Percentiles rank a stretch among this genome's conserved stretches.
Conservation (phyloP, 2,113 vertebrate species). For the Catagonus wagneri region DNA sequence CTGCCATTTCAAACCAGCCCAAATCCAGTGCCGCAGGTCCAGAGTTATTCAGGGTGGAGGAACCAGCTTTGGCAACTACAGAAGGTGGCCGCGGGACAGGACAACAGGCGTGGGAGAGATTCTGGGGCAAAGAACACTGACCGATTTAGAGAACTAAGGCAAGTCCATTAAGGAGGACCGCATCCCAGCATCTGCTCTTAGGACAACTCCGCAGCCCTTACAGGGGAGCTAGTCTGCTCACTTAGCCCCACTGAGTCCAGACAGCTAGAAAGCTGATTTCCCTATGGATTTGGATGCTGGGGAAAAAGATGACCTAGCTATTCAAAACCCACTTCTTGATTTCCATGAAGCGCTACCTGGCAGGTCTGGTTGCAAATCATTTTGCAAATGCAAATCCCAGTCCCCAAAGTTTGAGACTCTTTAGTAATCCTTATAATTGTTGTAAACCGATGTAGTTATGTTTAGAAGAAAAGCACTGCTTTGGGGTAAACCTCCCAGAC, state of each 20-base stretch:
- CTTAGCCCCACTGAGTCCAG: neutral
- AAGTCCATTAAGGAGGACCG: neutral
- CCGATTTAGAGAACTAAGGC: conserved; percentile 28
- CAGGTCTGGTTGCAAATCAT: conserved; percentile 75
- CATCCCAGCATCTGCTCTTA: neutral
- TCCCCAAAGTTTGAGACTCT: conserved; percentile 28
- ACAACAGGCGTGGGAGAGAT: neutral
- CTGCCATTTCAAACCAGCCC: conserved; percentile 54
- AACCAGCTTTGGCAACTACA: conserved; percentile 39
- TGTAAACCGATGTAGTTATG: neutral
- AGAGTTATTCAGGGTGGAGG: conserved; percentile 56
- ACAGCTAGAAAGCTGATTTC: conserved; percentile 72
- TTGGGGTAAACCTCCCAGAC: neutral
- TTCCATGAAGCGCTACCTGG: conserved; percentile 74
- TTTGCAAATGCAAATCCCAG: conserved; percentile 75
- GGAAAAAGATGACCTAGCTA: conserved; percentile 46
- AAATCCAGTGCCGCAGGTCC: neutral
- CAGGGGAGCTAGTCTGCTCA: neutral
- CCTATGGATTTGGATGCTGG: conserved; percentile 72
- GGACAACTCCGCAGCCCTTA: neutral
- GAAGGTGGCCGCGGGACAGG: neutral
- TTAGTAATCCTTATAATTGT: neutral
- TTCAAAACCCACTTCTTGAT: conserved; percentile 74
- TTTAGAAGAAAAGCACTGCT: conserved; percentile 43
- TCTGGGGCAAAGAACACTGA: neutral